Percentiles rank a stretch among this genome's conserved stretches.
These are phyloP conservation scores for Eleutherodactylus coqui DNA, from an alignment of 2,797 vertebrate genomes.

Conservation along the genomic window DNA sequence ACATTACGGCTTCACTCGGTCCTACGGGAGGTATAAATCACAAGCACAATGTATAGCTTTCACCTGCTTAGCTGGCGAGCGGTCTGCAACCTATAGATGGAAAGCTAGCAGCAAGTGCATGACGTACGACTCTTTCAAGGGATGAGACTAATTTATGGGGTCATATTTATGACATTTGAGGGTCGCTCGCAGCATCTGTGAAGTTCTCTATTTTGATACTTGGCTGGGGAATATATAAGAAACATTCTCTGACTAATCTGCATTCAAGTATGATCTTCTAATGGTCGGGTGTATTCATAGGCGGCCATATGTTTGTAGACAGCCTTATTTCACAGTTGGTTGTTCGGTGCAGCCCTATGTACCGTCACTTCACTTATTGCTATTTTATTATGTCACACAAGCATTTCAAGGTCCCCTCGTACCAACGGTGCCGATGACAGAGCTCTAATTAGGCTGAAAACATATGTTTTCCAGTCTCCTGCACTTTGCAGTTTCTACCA, in stretches of 20 bases:
- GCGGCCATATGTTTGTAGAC: neutral
- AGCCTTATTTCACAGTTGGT: neutral
- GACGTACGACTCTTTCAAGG: neutral
- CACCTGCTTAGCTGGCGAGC: conserved; percentile 20
- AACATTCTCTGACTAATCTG: neutral
- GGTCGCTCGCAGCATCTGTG: neutral
- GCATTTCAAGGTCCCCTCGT: neutral
- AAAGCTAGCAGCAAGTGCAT: neutral
- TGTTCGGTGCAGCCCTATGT: neutral
- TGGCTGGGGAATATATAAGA: neutral
- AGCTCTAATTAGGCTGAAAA: conserved; percentile 9
- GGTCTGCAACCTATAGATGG: neutral
- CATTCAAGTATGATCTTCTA: neutral
- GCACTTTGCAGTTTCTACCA: neutral
- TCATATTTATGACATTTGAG: neutral
- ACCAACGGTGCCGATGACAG: neutral
- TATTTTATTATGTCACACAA: neutral
- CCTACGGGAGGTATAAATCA: conserved; percentile 43
- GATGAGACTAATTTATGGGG: neutral
- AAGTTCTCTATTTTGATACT: neutral
- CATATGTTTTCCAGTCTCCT: neutral
- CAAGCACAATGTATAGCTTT: conserved; percentile 21
- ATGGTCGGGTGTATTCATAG: neutral
- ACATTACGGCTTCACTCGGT: conserved; percentile 29
- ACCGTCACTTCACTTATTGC: neutral